Evolutionary conservation across 2,113 vertebrate species (phyloP), one percentile per base, ranked within the genome.

Genomic region (Nycticryphes semicollaris): DNA sequence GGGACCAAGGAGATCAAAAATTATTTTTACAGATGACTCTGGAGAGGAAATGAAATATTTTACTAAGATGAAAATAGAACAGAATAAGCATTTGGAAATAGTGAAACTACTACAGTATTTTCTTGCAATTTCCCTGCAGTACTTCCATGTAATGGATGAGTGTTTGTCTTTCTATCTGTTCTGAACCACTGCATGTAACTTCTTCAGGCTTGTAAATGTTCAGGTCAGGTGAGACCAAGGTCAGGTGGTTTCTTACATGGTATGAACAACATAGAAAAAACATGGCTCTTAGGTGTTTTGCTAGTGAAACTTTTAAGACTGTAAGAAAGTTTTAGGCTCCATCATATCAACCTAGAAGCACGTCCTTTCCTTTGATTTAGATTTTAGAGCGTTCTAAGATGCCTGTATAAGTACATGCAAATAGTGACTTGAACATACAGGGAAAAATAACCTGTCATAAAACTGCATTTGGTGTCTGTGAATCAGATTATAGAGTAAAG

Each of bases 31-130:
- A 96, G 88, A 96, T 91, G 31, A 75, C 50, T 91, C 68, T 82
- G 72, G 74, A 97, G 76, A 95, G 91, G 95, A 97, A 96, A 95
- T 95, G 75, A 93, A 96, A 56, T 70, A 43, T 93, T 96, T 96
- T 35, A 72, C 48, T 76, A n/a, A 51, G 70, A 88, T 37, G 1
- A 88, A 96, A 96, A 96, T 94, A 96, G 86, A 89, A 70, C 45
- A 93, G 73, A 87, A 53, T 11, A 82, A 89, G 13, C 31, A 84
- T 74, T 96, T 96, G 92, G 91, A 94, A 93, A 91, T 4, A 80
- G 62, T 74, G 84, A 84, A 94, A 63, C 68, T 96, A 89, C 77
- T 92, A 57, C 54, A 74, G 31, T 35, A 66, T 93, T 91, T 87
- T 37, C 66, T 95, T 82, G 30, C 57, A 74, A 60, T 92, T 84